Percentiles rank a stretch among this genome's conserved stretches.
These are phyloP conservation scores for Sepioteuthis lessoniana DNA, from an alignment of 2,888 invertebrate species.

Conservation along the genomic window DNA sequence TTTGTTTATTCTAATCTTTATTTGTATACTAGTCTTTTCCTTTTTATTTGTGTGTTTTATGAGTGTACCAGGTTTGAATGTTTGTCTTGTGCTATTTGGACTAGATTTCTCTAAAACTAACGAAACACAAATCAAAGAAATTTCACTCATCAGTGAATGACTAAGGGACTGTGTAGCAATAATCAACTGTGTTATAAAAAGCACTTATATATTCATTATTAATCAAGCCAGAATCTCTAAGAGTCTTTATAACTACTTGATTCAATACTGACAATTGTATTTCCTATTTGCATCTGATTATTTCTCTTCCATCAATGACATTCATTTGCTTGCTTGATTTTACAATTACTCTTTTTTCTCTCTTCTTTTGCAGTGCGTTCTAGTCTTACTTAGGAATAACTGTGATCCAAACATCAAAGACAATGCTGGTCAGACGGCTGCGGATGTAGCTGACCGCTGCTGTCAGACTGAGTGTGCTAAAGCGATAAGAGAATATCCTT, in stretches of 20 bases:
- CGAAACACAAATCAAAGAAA: too few species aligned
- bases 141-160: too few species aligned
- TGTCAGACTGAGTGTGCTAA: conserved; percentile 71
- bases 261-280: too few species aligned
- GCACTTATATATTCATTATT: too few species aligned
- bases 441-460: conserved; percentile 73
- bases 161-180: too few species aligned
- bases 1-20: not conserved
- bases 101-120: too few species aligned
- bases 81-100: not conserved
- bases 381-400: conserved; percentile 87
- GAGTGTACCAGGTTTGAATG: not conserved
- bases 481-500: conserved; percentile 57
- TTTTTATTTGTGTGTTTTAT: not conserved
- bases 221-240: too few species aligned
- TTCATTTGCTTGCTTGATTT: not conserved
- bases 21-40: not conserved
- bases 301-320: too few species aligned
- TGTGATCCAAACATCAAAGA: conserved; percentile 78
- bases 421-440: conserved; percentile 74
- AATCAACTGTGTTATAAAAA: too few species aligned
- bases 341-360: not conserved
- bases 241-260: too few species aligned
- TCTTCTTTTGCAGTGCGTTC: conserved; percentile 81
- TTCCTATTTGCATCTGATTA: too few species aligned